Evolutionary conservation across 2,888 invertebrate genomes (phyloP).

Genomic region (Drosophila austrosaltans): DNA sequence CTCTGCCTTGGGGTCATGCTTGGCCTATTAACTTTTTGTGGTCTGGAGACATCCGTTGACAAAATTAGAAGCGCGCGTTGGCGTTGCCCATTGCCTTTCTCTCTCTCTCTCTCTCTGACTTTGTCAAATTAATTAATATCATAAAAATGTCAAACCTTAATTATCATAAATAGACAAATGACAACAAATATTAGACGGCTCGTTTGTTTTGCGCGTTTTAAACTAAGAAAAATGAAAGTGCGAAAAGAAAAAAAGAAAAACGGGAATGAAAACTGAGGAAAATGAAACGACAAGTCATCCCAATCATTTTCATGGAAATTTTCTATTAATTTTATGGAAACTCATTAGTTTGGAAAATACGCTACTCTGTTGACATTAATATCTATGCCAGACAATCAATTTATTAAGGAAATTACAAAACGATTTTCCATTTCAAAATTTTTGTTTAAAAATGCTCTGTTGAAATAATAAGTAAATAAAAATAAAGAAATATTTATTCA

Average conservation of each 20-base stretch:
- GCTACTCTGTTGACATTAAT: neutral
- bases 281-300: slow-evolving; percentile 12
- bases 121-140: slow-evolving; percentile 78
- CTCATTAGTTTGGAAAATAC: slow-evolving; percentile 47
- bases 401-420: slow-evolving; percentile 1
- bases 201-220: slow-evolving; percentile 53
- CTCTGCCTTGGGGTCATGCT: slow-evolving; percentile 63
- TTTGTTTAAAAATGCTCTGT: too few relatives aligned
- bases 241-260: slow-evolving; percentile 33
- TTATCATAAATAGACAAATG: slow-evolving; percentile 75
- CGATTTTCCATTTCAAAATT: too few relatives aligned
- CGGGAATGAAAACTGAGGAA: slow-evolving; percentile 17
- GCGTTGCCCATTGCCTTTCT: slow-evolving; percentile 30
- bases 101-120: slow-evolving; percentile 27
- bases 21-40: slow-evolving; percentile 74
- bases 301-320: slow-evolving; percentile 7
- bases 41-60: slow-evolving; percentile 68
- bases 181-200: slow-evolving; percentile 73
- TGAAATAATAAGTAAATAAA: too few relatives aligned
- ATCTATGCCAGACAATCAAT: neutral
- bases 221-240: slow-evolving; percentile 40
- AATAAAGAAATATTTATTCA: too few relatives aligned
- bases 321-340: slow-evolving; percentile 13
- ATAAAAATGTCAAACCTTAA: slow-evolving; percentile 77
- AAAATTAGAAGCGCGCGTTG: slow-evolving; percentile 71